Evolutionary conservation across 1,140 invertebrate genomes (phyloP), one percentile per base, ranked within the genome.

Genomic region (Ditylenchus dipsaci): DNA sequence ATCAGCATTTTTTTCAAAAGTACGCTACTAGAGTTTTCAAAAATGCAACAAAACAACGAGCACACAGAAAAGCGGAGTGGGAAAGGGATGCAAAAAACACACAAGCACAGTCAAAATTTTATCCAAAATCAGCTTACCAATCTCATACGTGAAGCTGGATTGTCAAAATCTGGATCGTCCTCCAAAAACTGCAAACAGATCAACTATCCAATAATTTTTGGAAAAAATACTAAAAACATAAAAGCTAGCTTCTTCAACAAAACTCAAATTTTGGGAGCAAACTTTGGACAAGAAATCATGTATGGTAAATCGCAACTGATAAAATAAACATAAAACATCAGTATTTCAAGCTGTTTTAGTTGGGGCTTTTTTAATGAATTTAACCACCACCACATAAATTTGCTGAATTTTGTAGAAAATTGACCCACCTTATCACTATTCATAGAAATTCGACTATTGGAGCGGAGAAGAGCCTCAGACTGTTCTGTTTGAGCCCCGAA

Each of bases 391-490:
- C n/a, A n/a, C n/a, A n/a, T n/a, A n/a, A n/a, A n/a, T n/a, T n/a
- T n/a, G 33, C 3, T 38, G 33, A 5, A 11, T 5, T 38, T 38
- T 11, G 33, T 11, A 38, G 11, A 63, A 42, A 66, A 15, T n/a
- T 19, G 71, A 19, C 42, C 1, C 56, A 82, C 80, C 79, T 82
- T 82, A 61, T 82, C 84, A 73, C 83, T 82, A 23, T 73, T 79
- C 8, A 86, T 73, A 67, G 84, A 86, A 27, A 83, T 68, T 26
- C 84, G 77, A 65, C 85, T 85, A 17, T 84, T 85, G 26, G 70
- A 73, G 19, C 81, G 65, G 5, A 83, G 70, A 13, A 82, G 67
- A 29, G 81, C 73, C 47, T 82, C 81, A 11, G 67, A 73, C 69
- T 70, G 81, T 42, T 78, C 78, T 19, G 19, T 61, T 43, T 67